Percentiles rank a stretch among this genome's conserved stretches.
Evolutionary conservation across 2,888 invertebrate genomes (phyloP).

Genomic region (Drosophila anomelani): DNA sequence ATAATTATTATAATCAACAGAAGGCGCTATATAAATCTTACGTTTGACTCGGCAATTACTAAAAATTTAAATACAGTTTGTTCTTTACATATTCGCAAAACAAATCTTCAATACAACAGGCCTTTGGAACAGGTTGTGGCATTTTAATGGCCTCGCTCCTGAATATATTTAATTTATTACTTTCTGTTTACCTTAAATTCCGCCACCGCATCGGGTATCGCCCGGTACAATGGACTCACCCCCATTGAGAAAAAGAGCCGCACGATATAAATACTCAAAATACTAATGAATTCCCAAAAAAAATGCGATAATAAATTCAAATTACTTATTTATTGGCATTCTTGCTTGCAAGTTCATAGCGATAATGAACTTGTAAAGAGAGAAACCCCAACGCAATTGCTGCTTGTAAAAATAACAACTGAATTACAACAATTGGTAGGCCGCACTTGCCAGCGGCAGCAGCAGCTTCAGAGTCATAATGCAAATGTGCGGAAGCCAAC

Average conservation of each 20-base stretch:
- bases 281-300: neutral
- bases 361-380: slow-evolving; percentile 66
- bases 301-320: slow-evolving; percentile 10
- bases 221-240: slow-evolving; percentile 39
- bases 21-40: slow-evolving; percentile 17
- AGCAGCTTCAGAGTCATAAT: slow-evolving; percentile 17
- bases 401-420: slow-evolving; percentile 27
- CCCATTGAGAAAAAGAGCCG: slow-evolving; percentile 38
- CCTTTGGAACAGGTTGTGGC: slow-evolving; percentile 34
- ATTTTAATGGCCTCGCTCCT: slow-evolving; percentile 26
- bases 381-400: slow-evolving; percentile 27
- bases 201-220: slow-evolving; percentile 13
- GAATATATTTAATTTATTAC: slow-evolving; percentile 37
- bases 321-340: slow-evolving; percentile 20
- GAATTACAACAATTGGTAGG: slow-evolving; percentile 44
- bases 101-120: slow-evolving; percentile 35
- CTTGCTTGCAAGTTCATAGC: slow-evolving; percentile 9
- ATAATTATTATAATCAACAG: slow-evolving; percentile 3
- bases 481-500: slow-evolving; percentile 66
- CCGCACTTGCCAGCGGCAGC: slow-evolving; percentile 8
- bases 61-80: slow-evolving; percentile 20
- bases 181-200: slow-evolving; percentile 30
- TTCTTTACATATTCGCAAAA: slow-evolving; percentile 22
- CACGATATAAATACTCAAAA: slow-evolving; percentile 9
- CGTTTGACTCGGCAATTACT: slow-evolving; percentile 15